phyloP scores from a whole-genome alignment of 2,113 vertebrate species.

The Seriola aureovittata region DNA sequence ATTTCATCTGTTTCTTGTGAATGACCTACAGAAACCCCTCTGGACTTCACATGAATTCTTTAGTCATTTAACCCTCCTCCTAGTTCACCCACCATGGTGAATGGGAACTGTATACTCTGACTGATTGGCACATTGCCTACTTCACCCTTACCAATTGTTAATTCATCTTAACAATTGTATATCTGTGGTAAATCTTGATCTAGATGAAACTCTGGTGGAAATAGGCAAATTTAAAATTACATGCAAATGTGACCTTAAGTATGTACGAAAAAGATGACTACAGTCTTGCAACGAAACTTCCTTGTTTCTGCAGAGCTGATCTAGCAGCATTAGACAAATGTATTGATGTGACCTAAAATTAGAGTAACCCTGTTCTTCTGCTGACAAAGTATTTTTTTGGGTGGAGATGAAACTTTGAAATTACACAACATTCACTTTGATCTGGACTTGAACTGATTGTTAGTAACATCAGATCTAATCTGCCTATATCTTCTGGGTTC shows the following conservation, averaged over 20 bases:
- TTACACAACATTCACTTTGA: neutral
- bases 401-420: constrained; percentile 40
- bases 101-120: neutral
- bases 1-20: neutral
- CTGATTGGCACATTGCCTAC: neutral
- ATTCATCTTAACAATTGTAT: too few species aligned
- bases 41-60: constrained; percentile 1
- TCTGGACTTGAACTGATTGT: neutral
- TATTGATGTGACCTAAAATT: constrained; percentile 27
- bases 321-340: constrained; percentile 2
- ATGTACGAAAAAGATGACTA: neutral
- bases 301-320: constrained; percentile 11
- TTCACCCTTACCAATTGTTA: neutral
- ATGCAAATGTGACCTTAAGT: neutral
- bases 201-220: neutral
- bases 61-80: constrained; percentile 1
- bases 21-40: neutral
- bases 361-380: constrained; percentile 2
- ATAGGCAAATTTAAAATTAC: accelerated
- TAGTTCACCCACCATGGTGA: neutral
- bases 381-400: constrained; percentile 14
- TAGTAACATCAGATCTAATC: neutral
- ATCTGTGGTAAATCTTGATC: neutral
- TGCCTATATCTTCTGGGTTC: neutral
- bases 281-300: constrained; percentile 27